These are phyloP conservation scores for Drosophila kikkawai DNA, from an alignment of 1,140 invertebrate genomes.

Conservation along the genomic window DNA sequence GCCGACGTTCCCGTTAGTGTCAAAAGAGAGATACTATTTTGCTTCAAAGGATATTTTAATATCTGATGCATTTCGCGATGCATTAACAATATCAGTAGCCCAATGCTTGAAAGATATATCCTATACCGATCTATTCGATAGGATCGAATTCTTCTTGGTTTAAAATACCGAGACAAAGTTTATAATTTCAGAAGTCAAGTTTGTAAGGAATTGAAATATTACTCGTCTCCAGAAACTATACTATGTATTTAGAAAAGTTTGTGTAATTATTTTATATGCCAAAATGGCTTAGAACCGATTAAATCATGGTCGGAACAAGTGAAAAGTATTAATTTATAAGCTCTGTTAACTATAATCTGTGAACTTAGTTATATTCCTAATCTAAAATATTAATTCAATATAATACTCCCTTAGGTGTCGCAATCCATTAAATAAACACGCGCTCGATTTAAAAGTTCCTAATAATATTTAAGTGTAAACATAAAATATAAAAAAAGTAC, in stretches of 20 bases:
- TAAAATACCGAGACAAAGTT: neutral
- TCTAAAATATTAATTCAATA: neutral
- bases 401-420: conserved; percentile 33
- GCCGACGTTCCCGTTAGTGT: neutral
- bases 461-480: conserved; percentile 67
- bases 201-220: neutral
- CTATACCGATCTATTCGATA: neutral
- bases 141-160: neutral
- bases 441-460: conserved; percentile 70
- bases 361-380: neutral
- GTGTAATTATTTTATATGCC: neutral
- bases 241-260: neutral
- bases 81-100: neutral
- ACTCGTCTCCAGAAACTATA: neutral
- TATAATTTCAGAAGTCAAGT: neutral
- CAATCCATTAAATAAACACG: conserved; percentile 44
- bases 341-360: neutral
- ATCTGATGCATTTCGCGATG: neutral
- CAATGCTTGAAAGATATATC: neutral
- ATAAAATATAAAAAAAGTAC: conserved; percentile 57
- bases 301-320: neutral
- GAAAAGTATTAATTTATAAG: neutral
- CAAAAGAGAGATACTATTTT: neutral
- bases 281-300: neutral
- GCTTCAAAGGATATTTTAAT: neutral